Base-by-base conservation (phyloP, 2,888 invertebrate genomes). In the Drosophila picticornis region DNA sequence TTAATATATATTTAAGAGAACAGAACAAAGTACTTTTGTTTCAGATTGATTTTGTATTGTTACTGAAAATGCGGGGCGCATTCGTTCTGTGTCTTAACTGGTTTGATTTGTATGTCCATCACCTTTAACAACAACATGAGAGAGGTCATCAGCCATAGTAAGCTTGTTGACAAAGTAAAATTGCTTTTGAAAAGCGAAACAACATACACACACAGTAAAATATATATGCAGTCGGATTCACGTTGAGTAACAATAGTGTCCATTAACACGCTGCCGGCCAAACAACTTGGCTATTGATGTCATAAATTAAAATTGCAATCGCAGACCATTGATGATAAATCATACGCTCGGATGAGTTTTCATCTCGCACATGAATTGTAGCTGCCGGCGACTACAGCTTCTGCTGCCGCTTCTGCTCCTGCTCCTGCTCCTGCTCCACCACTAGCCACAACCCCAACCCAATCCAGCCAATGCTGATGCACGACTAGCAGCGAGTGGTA, bases 261-360 rank as follows among this genome's bases (percentile, higher is more conserved):
- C 81, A 81, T 83, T 83, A 81, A 83, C 81, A 81, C 79, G 79
- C 82, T 81, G 82, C 57, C 73, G 79, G 76, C 74, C 73, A 82
- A 79, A 76, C 79, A 76, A 82, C 79, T 83, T 83, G 68, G 83
- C 79, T 79, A 78, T 82, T 82, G 83, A 82, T 84, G 82, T 79
- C 83, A 84, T 83, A 83, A 83, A 83, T 84, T 84, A 84, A 83
- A 84, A 83, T 83, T 83, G 84, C 84, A 84, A 84, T 83, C 82
- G 82, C 75, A 81, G 84, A 83, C 82, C 75, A 84, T 84, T 83
- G 83, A 83, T 84, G 84, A 83, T 83, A 83, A 83, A 84, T 83
- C 84, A 83, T 72, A 82, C 82, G 79, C 84, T 84, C 75, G 81
- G 79, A 78, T 83, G 84, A 84, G 76, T 84, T 84, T 83, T 84